Percentiles rank a stretch among this genome's conserved stretches.
Evolutionary conservation across 2,797 vertebrate species (phyloP).

Genomic region (Squalus acanthias): DNA sequence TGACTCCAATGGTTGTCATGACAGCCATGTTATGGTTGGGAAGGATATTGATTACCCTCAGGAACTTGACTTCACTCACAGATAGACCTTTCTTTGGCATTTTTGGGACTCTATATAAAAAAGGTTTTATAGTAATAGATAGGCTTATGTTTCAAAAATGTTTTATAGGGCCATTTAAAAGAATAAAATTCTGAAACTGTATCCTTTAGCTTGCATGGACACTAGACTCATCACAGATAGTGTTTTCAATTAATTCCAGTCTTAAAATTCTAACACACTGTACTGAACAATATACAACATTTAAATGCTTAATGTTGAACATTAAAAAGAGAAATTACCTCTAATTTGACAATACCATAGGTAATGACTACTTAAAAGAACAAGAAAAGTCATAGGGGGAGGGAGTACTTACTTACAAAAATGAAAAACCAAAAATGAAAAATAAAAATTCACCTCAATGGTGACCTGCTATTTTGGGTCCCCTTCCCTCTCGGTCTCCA

Average conservation of each 20-base stretch:
- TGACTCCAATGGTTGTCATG: constrained; percentile 53
- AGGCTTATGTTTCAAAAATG: constrained; percentile 48
- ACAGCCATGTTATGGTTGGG: constrained; percentile 59
- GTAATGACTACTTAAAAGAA: background rate
- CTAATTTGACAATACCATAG: background rate
- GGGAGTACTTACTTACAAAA: no score
- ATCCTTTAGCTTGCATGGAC: background rate
- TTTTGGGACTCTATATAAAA: constrained; percentile 46
- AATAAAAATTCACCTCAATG: no score
- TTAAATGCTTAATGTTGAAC: background rate
- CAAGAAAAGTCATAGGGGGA: no score
- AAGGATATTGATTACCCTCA: constrained; percentile 61
- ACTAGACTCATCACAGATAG: background rate
- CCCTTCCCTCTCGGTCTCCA: no score
- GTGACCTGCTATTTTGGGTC: no score
- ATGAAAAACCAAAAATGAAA: no score
- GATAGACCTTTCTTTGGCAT: constrained; percentile 45
- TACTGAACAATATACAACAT: background rate
- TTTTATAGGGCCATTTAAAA: background rate
- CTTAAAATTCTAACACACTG: background rate
- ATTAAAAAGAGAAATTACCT: background rate
- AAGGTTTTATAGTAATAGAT: background rate
- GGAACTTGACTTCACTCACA: constrained; percentile 53
- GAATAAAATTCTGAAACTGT: background rate
- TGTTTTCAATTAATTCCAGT: no score